A percentile compares a stretch with the other conserved stretches of the same genome.
These are phyloP conservation scores for Bicyclus anynana DNA, from an alignment of 1,140 invertebrate species.

Conservation along the genomic window DNA sequence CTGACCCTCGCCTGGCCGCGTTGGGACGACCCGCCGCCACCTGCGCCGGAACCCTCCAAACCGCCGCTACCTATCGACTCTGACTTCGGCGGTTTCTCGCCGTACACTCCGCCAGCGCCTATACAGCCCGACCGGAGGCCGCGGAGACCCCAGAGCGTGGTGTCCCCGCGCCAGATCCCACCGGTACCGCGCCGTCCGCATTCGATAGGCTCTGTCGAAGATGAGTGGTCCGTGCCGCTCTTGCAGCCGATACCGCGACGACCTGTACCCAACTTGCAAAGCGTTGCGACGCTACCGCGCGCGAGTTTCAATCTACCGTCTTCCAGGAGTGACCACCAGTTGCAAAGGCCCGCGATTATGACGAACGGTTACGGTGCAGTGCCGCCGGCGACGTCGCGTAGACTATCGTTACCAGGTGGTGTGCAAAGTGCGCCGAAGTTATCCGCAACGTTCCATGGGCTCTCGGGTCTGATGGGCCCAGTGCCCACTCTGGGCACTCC, in stretches of 20 bases:
- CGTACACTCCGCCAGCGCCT: conserved; percentile 78
- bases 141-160: conserved; percentile 69
- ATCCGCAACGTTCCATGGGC: conserved; percentile 81
- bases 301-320: conserved; percentile 70
- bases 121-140: conserved; percentile 64
- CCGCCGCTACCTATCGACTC: conserved; percentile 55
- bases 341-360: conserved; percentile 73
- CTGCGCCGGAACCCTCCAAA: conserved; percentile 57
- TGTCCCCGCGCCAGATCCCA: conserved; percentile 54
- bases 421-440: conserved; percentile 74
- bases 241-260: conserved; percentile 65
- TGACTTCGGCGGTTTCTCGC: conserved; percentile 77
- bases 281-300: conserved; percentile 64
- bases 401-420: conserved; percentile 57
- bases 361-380: conserved; percentile 70
- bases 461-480: conserved; percentile 62
- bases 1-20: conserved; percentile 56
- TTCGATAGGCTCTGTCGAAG: conserved; percentile 63
- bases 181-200: conserved; percentile 68
- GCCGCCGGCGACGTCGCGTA: conserved; percentile 56
- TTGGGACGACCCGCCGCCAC: conserved; percentile 67
- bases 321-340: conserved; percentile 81
- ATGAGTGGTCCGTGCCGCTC: conserved; percentile 65
- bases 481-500: conserved; percentile 56
- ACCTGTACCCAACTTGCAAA: conserved; percentile 63